Conservation (phyloP, 2,797 vertebrate genomes). For the Intellagama lesueurii region DNA sequence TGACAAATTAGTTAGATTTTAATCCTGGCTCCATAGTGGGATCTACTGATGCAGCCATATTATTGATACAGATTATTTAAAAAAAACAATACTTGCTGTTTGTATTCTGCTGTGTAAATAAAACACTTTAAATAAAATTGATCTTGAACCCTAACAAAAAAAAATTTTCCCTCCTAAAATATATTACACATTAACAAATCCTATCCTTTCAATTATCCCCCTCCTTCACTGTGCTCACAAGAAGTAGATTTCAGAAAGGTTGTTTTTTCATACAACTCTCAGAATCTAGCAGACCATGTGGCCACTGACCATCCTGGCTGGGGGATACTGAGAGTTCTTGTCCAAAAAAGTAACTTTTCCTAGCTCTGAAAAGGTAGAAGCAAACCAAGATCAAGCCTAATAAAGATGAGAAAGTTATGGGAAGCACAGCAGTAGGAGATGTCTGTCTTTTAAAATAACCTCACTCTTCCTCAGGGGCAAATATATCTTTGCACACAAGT, state of each 20-base stretch:
- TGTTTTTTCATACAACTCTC: too few species aligned
- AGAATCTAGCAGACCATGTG: too few species aligned
- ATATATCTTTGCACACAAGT: background rate
- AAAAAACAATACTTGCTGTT: background rate
- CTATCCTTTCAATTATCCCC: background rate
- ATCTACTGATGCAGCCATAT: too few species aligned
- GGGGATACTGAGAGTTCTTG: too few species aligned
- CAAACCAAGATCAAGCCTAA: background rate
- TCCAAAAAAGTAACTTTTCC: too few species aligned
- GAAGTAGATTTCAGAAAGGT: background rate
- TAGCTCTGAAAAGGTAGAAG: background rate
- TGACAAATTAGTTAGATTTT: too few species aligned
- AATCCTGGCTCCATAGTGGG: too few species aligned
- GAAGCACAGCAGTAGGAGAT: too few species aligned
- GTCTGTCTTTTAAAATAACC: background rate
- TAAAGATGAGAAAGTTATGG: background rate
- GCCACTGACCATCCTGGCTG: too few species aligned
- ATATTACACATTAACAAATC: background rate
- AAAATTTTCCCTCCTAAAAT: background rate
- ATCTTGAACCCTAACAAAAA: background rate
- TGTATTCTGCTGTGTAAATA: background rate
- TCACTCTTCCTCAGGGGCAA: background rate
- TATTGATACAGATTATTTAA: too few species aligned
- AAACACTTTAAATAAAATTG: background rate
- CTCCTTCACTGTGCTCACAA: background rate